Base-by-base conservation (phyloP, 2,113 vertebrate species). In the Hipposideros armiger region DNA sequence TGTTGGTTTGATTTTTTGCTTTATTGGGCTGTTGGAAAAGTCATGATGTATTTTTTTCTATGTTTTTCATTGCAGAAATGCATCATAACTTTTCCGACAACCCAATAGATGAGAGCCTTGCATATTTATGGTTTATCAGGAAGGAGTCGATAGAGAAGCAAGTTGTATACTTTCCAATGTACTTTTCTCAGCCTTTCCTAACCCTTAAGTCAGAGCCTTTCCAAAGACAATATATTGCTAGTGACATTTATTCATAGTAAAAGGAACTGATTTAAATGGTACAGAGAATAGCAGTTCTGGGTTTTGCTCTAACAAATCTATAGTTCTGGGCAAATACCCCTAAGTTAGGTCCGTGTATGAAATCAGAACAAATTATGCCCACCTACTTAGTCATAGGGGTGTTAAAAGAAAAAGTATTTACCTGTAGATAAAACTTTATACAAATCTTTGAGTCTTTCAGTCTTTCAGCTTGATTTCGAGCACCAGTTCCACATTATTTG, bases 391-490 rank as follows among this genome's bases (percentile, higher is more conserved):
- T 94, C 52, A 78, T 15, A 70, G 26, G 24, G 56, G 72, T 26
- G 19, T 69, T 74, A 52, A 74, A 17, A 28, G 67, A 70, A 73
- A 81, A 83, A 73, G 74, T 19, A 40, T 7, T n/a, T 47, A 64
- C 58, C 72, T 36, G 22, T 85, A 78, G 19, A 69, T 22, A 91
- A 40, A 78, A 69, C 5, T 89, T 95, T 47, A 64, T 42, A n/a
- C n/a, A 78, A 92, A 54, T 32, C 70, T 74, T 42, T n/a, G n/a
- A 64, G 28, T 60, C 54, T 52, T 42, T 82, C 82, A 45, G 45
- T 56, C 70, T 17, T 19, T 76, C 7, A 86, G 60, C 22, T 92
- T 90, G 80, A 62, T 92, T 92, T 62, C 88, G 85, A 93, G 36
- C 28, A 73, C 36, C 24, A 72, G 32, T 87, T 73, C 85, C 67